phyloP scores from a whole-genome alignment of 2,888 invertebrate species.

The Nematopogon swammerdamellus region DNA sequence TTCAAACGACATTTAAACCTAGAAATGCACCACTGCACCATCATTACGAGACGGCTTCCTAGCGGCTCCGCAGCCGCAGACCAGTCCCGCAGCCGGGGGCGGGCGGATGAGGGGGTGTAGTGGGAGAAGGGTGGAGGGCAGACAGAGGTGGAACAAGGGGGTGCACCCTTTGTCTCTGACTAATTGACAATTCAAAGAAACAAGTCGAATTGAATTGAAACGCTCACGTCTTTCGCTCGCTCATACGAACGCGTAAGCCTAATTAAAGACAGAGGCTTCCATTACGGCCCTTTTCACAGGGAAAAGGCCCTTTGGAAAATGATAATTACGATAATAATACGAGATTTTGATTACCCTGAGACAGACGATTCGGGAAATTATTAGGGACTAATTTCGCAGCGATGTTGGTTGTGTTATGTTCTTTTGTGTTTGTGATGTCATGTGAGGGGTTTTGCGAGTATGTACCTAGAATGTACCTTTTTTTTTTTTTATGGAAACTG shows the following conservation, averaged over 20 bases:
- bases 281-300: background rate
- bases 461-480: too few relatives aligned
- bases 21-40: too few relatives aligned
- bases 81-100: background rate
- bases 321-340: background rate
- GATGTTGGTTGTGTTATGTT: too few relatives aligned
- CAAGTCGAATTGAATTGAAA: constrained; percentile 3
- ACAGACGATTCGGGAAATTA: background rate
- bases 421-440: too few relatives aligned
- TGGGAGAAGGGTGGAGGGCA: too few relatives aligned
- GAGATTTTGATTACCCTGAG: background rate
- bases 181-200: constrained; percentile 6
- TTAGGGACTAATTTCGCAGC: too few relatives aligned
- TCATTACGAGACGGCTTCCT: too few relatives aligned
- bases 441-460: too few relatives aligned
- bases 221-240: background rate
- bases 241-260: background rate
- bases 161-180: background rate
- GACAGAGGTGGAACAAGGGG: too few relatives aligned
- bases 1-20: too few relatives aligned
- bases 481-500: too few relatives aligned
- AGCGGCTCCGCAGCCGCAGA: background rate
- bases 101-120: background rate
- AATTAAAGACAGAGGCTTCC: background rate
- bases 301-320: too few relatives aligned